Evolutionary conservation across 1,140 invertebrate genomes (phyloP).

Genomic region (Sitobion miscanthi): DNA sequence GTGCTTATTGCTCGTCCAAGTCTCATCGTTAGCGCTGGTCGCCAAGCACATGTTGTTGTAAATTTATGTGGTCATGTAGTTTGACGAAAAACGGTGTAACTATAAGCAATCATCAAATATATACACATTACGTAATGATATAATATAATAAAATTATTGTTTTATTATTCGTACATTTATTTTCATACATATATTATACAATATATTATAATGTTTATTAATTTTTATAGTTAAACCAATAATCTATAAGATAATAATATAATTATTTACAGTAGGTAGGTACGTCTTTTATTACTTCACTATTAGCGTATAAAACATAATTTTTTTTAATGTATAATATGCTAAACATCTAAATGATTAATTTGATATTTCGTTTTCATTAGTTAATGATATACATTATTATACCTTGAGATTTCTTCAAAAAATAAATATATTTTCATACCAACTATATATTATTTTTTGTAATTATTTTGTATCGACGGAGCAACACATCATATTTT

Average conservation of each 20-base stretch:
- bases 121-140: not conserved
- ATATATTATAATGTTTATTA: not conserved
- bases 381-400: not conserved
- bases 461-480: not conserved
- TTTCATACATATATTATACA: not conserved
- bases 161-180: not conserved
- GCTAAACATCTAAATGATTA: not conserved
- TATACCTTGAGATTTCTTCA: not conserved
- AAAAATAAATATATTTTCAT: not conserved
- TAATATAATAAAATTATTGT: not conserved
- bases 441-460: not conserved
- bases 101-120: not conserved
- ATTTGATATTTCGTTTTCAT: not conserved
- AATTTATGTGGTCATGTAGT: not conserved
- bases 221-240: constrained; percentile 16
- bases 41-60: not conserved
- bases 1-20: not conserved
- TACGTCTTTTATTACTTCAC: not conserved
- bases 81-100: not conserved
- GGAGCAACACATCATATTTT: not conserved
- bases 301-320: not conserved
- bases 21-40: not conserved
- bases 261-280: not conserved
- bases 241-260: constrained; percentile 4
- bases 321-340: not conserved